A percentile compares a stretch with the other conserved stretches of the same genome.
phyloP scores from a whole-genome alignment of 1,140 invertebrate species.

The Zophobas atratus region DNA sequence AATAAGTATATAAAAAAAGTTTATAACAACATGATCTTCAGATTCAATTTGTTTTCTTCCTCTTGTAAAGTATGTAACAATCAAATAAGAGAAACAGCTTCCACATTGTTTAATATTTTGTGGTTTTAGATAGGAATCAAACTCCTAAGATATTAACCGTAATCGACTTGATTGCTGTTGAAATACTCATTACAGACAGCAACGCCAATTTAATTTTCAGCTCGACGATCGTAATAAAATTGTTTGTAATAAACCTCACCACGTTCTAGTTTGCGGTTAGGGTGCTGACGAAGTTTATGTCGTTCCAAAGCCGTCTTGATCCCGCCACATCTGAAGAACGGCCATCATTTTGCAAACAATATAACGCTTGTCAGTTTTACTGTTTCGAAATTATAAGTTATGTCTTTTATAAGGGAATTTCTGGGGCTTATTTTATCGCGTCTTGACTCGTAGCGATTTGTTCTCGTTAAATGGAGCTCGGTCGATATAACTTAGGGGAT shows the following conservation, averaged over 20 bases:
- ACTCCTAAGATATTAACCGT: no score
- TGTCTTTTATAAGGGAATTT: conserved; percentile 63
- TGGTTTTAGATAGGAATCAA: no score
- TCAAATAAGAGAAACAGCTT: no score
- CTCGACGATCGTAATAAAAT: conserved; percentile 6
- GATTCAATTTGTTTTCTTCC: no score
- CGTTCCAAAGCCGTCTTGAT: conserved; percentile 43
- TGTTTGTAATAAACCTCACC: conserved; percentile 29
- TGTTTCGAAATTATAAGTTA: conserved; percentile 64
- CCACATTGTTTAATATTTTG: no score
- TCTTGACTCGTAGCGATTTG: conserved; percentile 46
- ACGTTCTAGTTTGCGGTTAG: conserved; percentile 1
- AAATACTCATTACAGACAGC: no score
- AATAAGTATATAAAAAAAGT: no score
- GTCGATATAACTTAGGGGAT: conserved; percentile 31
- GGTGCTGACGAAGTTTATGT: conserved; percentile 43
- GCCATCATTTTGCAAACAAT: conserved; percentile 63
- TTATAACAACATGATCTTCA: no score
- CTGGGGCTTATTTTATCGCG: conserved; percentile 59
- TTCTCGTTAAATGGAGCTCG: conserved; percentile 51
- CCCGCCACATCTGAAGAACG: conserved; percentile 46
- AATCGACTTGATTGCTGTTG: no score
- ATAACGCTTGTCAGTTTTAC: conserved; percentile 64
- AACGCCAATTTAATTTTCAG: no score
- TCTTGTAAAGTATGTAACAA: no score